phyloP scores from a whole-genome alignment of 1,140 invertebrate species.

The Atopsyche davidsoni region DNA sequence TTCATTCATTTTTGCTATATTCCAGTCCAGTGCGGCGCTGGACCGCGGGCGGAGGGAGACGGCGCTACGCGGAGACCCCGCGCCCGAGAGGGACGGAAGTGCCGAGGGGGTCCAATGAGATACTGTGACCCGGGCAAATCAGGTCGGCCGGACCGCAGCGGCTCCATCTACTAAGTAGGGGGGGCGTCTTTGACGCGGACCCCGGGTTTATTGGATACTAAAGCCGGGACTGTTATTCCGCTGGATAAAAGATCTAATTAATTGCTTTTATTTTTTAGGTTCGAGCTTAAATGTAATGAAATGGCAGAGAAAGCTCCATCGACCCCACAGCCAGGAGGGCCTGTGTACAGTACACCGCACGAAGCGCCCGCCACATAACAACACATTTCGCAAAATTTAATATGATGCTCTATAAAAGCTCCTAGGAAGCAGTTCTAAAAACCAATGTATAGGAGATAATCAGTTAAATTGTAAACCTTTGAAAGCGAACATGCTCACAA shows the following conservation, averaged over 20 bases:
- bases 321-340: neutral
- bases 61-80: neutral
- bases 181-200: conserved; percentile 14
- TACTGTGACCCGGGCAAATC: conserved; percentile 28
- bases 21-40: conserved; percentile 13
- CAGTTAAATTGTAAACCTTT: no score
- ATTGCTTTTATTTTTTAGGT: neutral
- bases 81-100: neutral
- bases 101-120: conserved; percentile 26
- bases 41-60: conserved; percentile 2
- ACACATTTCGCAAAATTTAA: no score
- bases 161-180: no score
- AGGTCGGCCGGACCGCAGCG: conserved; percentile 19
- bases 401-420: no score
- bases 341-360: no score
- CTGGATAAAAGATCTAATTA: neutral
- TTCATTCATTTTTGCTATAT: conserved; percentile 33
- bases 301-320: no score
- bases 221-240: neutral
- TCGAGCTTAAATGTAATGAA: no score
- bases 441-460: no score
- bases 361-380: no score
- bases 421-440: no score
- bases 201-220: conserved; percentile 3
- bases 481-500: no score